phyloP scores from a whole-genome alignment of 2,797 vertebrate genomes.

The Manis javanica region DNA sequence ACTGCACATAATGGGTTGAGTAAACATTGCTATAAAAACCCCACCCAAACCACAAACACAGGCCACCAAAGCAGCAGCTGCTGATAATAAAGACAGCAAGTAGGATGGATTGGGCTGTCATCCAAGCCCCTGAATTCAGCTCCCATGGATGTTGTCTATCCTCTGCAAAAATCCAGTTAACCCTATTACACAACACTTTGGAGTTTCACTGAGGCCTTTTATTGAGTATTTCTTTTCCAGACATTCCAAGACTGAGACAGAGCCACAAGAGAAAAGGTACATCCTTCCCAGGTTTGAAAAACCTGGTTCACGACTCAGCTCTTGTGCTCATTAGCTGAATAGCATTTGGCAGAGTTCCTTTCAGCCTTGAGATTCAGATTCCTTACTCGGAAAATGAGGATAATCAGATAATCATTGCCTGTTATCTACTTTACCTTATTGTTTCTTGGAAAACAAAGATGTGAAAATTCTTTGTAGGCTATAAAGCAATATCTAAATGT shows the following conservation, averaged over 20 bases:
- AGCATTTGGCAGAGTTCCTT: neutral
- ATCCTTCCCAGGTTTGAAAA: neutral
- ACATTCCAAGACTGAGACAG: neutral
- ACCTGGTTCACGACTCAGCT: neutral
- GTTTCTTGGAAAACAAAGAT: neutral
- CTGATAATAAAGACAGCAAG: neutral
- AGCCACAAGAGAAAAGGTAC: neutral
- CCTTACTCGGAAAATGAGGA: neutral
- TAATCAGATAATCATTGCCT: neutral
- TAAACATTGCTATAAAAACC: constrained; percentile 68
- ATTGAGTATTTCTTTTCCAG: neutral
- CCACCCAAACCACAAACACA: constrained; percentile 22
- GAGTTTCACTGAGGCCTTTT: neutral
- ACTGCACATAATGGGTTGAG: neutral
- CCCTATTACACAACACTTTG: neutral
- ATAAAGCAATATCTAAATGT: neutral
- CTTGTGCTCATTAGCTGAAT: neutral
- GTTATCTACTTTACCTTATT: neutral
- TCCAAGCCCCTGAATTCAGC: neutral
- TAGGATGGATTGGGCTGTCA: neutral
- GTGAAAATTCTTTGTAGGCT: neutral
- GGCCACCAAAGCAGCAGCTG: neutral
- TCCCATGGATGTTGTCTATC: neutral
- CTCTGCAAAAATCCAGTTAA: neutral
- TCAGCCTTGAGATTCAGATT: neutral